Conservation (phyloP, 2,113 vertebrate genomes). For the Vidua chalybeata region DNA sequence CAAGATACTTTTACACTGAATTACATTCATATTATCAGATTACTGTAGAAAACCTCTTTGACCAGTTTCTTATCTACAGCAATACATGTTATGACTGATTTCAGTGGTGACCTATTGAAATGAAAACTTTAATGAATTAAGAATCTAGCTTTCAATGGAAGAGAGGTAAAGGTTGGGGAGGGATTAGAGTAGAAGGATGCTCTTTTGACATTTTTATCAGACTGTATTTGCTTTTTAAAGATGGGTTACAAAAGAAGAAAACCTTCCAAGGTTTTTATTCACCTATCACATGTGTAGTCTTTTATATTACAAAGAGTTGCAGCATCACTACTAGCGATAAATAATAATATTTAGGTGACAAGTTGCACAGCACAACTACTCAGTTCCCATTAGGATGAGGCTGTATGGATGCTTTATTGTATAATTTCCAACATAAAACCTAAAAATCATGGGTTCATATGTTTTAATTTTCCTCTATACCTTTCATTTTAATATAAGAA, state of each 20-base stretch:
- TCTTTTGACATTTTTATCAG: neutral
- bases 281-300: neutral
- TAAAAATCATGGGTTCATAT: neutral
- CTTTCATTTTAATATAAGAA: neutral
- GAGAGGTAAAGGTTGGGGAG: neutral
- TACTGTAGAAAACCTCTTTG: constrained; percentile 22
- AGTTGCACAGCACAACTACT: neutral
- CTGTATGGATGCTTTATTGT: neutral
- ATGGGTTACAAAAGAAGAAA: neutral
- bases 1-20: constrained; percentile 60
- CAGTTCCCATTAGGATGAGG: neutral
- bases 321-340: neutral
- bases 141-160: neutral
- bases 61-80: neutral
- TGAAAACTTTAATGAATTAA: neutral
- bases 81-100: neutral
- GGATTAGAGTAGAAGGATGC: neutral
- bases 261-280: neutral
- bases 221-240: neutral
- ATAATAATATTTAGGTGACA: neutral
- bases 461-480: neutral
- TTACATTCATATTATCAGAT: constrained; percentile 58
- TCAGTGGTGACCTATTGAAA: neutral
- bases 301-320: neutral
- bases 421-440: neutral